Evolutionary conservation across 2,888 invertebrate species (phyloP), one percentile per base, ranked within the genome.

Genomic region (Chrysotoxum bicinctum): DNA sequence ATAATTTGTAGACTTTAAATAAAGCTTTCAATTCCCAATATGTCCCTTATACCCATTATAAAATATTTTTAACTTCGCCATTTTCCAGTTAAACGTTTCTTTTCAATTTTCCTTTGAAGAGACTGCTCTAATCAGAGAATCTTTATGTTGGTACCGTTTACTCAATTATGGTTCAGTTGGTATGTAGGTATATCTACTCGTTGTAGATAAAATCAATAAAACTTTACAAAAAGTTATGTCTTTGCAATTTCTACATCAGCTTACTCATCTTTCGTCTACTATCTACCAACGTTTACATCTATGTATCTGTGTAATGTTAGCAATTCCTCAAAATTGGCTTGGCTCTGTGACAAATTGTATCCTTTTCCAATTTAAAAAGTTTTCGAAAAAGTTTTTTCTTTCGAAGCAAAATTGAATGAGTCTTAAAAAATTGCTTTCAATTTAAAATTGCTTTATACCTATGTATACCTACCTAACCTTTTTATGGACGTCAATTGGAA

Each of bases 321-420:
- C 37, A 58, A 40, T 30, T 68, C 40, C 26, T 50, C 14, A 30
- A 68, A 70, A 70, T 70, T 52, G 37, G 43, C 52, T 77, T 40
- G 62, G 60, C 52, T 62, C 43, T 43, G 19, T 52, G 70, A 72
- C 35, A 70, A 78, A 62, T 78, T 78, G 70, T 32, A 54, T 54
- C 70, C 50, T 45, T 64, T 43, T 52, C 32, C 48, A 48, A 43
- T 68, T 64, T 52, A 23, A 16, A 62, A 77, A 77, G 54, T 70
- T 78, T 54, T 6, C 14, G 8, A 40, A 43, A 62, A 48, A 48
- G 19, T 64, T 64, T 48, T 30, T n/a, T n/a, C n/a, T n/a, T 10
- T 12, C 26, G 10, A 16, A 19, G 45, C 26, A 45, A 45, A 9
- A 64, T 64, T 64, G 14, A 64, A 32, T 48, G 48, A 64, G 32